Base-by-base conservation (phyloP, 2,113 vertebrate species). In the Daphoenositta chrysoptera region DNA sequence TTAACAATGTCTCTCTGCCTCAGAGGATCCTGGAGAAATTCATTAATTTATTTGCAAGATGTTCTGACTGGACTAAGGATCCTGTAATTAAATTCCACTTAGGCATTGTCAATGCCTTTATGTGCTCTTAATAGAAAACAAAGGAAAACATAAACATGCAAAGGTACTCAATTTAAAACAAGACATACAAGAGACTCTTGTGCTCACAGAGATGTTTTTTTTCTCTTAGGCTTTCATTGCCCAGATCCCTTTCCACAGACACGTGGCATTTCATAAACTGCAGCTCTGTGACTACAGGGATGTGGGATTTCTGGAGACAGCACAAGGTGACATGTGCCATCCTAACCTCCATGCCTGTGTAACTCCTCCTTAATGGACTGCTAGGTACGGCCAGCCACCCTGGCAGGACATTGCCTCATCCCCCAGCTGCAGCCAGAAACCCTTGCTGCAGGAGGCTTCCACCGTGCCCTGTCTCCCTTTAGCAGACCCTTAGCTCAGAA, bases 381-480 rank as follows among this genome's bases (percentile, higher is more conserved):
- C 11, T 48, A 7, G 47, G 31, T 26, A 10, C 20, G 2, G 7
- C 33, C 33, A 13, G 20, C 35, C 48, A 39, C 1, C 1, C 45
- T 58, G 30, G 48, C 28, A 76, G 39, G 70, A 70, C 6, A 0
- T 11, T n/a, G 14, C 6, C 63, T 71, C 44, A 42, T 15, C 10
- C 18, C 11, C 4, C 6, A 11, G 12, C 27, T 2, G 1, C 3
- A 3, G 53, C 11, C 44, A 54, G 31, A 76, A 39, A 18, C 7
- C 15, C 39, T 44, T 11, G 13, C 13, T 3, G 5, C n/a, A 77
- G 31, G 54, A 47, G 28, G n/a, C 1, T 27, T 83, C 53, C 39
- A 37, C 22, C 0, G 0, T 44, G 31, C 26, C 22, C 58, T 4
- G 0, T 68, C 53, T 77, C 4, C 0, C 31, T 40, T 44, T 6